phyloP scores from a whole-genome alignment of 2,797 vertebrate species.

The Petrocephalus sullivani region DNA sequence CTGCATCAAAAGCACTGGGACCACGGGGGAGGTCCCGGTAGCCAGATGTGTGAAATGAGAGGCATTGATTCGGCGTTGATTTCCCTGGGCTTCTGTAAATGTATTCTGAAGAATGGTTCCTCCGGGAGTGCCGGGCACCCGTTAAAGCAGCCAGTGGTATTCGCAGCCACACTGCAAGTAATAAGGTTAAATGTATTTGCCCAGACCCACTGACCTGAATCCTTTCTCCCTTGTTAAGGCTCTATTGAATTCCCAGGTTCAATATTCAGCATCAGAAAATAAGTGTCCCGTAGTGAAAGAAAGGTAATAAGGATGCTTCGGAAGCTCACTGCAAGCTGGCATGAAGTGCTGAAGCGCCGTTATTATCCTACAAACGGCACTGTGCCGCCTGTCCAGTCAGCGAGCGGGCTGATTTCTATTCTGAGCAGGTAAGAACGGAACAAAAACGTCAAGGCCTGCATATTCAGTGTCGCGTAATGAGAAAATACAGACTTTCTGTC shows the following conservation, averaged over 20 bases:
- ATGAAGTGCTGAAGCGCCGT: constrained; percentile 18
- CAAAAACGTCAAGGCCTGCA: not conserved
- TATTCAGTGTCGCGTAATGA: constrained; percentile 25
- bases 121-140: not conserved
- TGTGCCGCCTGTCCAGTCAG: constrained; percentile 18
- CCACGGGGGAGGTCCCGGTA: not conserved
- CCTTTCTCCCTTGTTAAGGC: constrained; percentile 20
- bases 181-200: constrained; percentile 43
- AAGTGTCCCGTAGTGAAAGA: not conserved
- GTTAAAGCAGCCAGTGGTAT: constrained; percentile 37
- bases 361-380: constrained; percentile 20
- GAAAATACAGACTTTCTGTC: constrained; percentile 15
- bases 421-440: not conserved
- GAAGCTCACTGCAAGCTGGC: constrained; percentile 12
- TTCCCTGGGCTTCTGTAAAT: constrained; percentile 42
- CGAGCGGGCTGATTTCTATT: constrained; percentile 5
- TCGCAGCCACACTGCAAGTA: constrained; percentile 21
- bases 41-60: constrained; percentile 34
- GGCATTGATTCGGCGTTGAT: constrained; percentile 58
- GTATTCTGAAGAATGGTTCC: not conserved
- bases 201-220: constrained; percentile 35
- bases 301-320: constrained; percentile 11
- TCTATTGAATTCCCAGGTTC: constrained; percentile 12
- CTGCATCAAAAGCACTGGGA: not conserved
- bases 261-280: constrained; percentile 4